Evolutionary conservation across 2,888 invertebrate species (phyloP).

Genomic region (Mythimna ferrago): DNA sequence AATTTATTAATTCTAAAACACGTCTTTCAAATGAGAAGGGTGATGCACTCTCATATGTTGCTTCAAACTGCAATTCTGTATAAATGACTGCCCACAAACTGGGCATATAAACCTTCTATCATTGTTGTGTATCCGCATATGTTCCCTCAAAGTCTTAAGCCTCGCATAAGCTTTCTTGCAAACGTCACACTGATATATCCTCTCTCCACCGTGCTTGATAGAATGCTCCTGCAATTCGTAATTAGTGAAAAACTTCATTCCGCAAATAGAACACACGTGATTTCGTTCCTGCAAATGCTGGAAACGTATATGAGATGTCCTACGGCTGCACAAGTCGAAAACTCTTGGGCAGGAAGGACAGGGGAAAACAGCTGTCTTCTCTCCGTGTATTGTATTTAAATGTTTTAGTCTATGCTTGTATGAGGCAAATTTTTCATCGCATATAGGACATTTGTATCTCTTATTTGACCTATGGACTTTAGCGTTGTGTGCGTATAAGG

Average conservation of each 20-base stretch:
- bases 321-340: conserved; percentile 84
- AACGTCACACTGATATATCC: conserved; percentile 89
- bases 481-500: conserved; percentile 81
- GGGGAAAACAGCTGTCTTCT: conserved; percentile 83
- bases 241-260: conserved; percentile 90
- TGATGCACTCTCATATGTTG: conserved; percentile 87
- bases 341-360: conserved; percentile 85
- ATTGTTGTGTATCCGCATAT: conserved; percentile 87
- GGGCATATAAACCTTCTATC: conserved; percentile 84
- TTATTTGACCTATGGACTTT: conserved; percentile 84
- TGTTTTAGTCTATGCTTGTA: conserved; percentile 86
- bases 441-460: conserved; percentile 87
- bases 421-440: conserved; percentile 85
- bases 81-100: conserved; percentile 84
- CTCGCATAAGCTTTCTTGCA: conserved; percentile 88
- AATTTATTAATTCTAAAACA: conserved; percentile 56
- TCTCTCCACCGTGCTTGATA: conserved; percentile 88
- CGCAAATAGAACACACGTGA: conserved; percentile 87
- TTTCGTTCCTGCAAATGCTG: conserved; percentile 87
- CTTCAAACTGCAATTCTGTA: conserved; percentile 86
- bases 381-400: conserved; percentile 81
- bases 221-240: conserved; percentile 90
- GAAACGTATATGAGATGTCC: conserved; percentile 84
- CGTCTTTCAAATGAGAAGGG: conserved; percentile 77
- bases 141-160: conserved; percentile 85